These are phyloP conservation scores for Myotis myotis DNA, from an alignment of 2,797 vertebrate species.

Conservation along the genomic window DNA sequence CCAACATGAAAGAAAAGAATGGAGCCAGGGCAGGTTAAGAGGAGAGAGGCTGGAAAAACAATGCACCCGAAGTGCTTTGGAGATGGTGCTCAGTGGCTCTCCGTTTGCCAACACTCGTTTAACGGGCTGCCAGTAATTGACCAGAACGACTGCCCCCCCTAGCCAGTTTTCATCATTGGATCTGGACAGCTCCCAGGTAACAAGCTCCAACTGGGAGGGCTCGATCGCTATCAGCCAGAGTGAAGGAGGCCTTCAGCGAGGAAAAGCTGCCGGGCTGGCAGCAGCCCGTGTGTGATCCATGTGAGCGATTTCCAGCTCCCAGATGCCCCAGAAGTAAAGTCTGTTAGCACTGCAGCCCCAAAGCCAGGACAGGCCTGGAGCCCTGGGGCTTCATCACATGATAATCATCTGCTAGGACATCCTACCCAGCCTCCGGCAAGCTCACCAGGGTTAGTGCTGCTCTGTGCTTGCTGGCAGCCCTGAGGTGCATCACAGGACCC, in stretches of 20 bases:
- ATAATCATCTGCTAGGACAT: conserved; percentile 78
- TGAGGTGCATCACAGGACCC: conserved; percentile 50
- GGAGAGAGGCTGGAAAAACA: conserved; percentile 55
- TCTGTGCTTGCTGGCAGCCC: conserved; percentile 76
- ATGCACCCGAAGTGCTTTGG: conserved; percentile 35
- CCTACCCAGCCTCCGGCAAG: conserved; percentile 78
- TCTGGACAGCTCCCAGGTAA: conserved; percentile 70
- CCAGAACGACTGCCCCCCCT: conserved; percentile 70
- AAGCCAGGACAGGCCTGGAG: conserved; percentile 64
- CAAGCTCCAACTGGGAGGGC: conserved; percentile 57
- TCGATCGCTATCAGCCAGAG: conserved; percentile 61
- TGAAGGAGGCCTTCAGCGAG: neutral
- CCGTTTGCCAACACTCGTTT: conserved; percentile 67
- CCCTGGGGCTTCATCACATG: conserved; percentile 73
- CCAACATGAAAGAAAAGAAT: conserved; percentile 22
- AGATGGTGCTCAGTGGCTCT: conserved; percentile 25
- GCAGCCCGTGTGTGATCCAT: neutral
- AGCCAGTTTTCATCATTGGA: conserved; percentile 69
- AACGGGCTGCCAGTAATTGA: conserved; percentile 75
- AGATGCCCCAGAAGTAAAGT: conserved; percentile 59
- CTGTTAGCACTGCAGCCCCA: conserved; percentile 64
- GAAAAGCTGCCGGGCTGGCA: neutral
- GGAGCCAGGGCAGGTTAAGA: conserved; percentile 12
- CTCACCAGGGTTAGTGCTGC: conserved; percentile 78
- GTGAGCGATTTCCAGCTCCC: conserved; percentile 36